Evolutionary conservation across 2,797 vertebrate species (phyloP), one percentile per base, ranked within the genome.

Genomic region (Scyliorhinus canicula): DNA sequence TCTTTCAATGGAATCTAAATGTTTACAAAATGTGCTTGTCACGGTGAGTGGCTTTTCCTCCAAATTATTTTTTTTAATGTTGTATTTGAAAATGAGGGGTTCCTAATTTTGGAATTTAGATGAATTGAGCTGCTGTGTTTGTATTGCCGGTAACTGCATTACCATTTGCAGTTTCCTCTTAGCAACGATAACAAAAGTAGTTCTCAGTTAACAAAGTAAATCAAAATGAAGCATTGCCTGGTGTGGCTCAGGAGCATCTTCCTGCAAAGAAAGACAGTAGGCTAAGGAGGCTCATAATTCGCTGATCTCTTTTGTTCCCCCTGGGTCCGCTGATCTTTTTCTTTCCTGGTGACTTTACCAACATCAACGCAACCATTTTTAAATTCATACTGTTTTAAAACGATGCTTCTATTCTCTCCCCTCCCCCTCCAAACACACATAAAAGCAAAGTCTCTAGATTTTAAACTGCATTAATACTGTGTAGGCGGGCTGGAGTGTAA

Each of bases 401-500:
- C 4, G 5, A 94, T 50, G 28, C 55, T 2, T 91, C 21, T 19
- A 2, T 35, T 50, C 47, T 52, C 63, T 57, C 60, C 31, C 12
- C 74, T 16, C 0, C 67, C 93, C 44, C 55, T 14, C 60, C 40
- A 9, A 71, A 28, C 40, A 71, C 44, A 35, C n/a, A 47, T 93
- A 93, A 93, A 93, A 90, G 52, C 86, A n/a, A 40, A 93, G 91
- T n/a, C 9, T 71, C 47, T 94, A 69, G 40, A 94, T 71, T 69
- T 71, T 94, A 93, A 94, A 52, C 24, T 94, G 93, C 93, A 74
- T 52, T 71, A 35, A 21, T 35, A 19, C 44, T 94, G 93, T 74
- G 93, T 94, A 55, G 93, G 93, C 93, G 93, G 16, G 12, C 44
- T 94, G 35, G 6, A 90, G 8, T 52, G 28, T 94, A 94, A 74